These are phyloP conservation scores for Eupsilia transversa DNA, from an alignment of 2,888 invertebrate species.

Conservation along the genomic window DNA sequence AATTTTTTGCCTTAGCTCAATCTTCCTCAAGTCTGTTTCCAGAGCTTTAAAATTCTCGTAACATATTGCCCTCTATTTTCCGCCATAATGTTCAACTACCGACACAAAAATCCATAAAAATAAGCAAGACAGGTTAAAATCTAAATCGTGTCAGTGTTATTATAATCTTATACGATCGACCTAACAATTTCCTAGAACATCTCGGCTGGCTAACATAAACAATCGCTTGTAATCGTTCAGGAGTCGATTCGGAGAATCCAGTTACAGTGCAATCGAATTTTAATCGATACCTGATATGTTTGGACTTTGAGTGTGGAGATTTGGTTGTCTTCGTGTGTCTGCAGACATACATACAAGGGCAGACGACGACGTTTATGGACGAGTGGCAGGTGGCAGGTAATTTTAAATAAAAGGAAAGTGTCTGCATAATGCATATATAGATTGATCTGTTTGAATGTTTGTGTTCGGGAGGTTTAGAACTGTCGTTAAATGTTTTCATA, in stretches of 20 bases:
- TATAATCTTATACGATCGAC: conserved; percentile 38
- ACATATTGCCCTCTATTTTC: conserved; percentile 1
- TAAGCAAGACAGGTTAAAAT: conserved; percentile 30
- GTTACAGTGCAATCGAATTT: conserved; percentile 52
- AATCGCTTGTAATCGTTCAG: conserved; percentile 24
- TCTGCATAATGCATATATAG: neutral
- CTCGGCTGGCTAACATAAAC: conserved; percentile 60
- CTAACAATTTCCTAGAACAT: conserved; percentile 61
- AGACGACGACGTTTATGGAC: neutral
- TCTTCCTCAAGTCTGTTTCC: neutral
- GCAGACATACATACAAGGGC: neutral
- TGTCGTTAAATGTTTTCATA: neutral
- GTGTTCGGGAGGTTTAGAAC: neutral
- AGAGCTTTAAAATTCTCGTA: neutral
- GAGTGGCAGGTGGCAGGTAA: conserved; percentile 5
- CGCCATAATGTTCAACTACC: neutral
- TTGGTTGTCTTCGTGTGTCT: conserved; percentile 16
- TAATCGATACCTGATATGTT: conserved; percentile 59
- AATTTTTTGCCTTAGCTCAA: neutral
- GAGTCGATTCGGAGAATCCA: conserved; percentile 57
- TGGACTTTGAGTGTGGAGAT: conserved; percentile 40
- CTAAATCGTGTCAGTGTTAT: conserved; percentile 44
- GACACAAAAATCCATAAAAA: conserved; percentile 27
- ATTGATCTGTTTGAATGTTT: neutral
- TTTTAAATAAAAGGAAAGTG: neutral